Base-by-base conservation (phyloP, 2,888 invertebrate species). In the Liodrosophila aerea region DNA sequence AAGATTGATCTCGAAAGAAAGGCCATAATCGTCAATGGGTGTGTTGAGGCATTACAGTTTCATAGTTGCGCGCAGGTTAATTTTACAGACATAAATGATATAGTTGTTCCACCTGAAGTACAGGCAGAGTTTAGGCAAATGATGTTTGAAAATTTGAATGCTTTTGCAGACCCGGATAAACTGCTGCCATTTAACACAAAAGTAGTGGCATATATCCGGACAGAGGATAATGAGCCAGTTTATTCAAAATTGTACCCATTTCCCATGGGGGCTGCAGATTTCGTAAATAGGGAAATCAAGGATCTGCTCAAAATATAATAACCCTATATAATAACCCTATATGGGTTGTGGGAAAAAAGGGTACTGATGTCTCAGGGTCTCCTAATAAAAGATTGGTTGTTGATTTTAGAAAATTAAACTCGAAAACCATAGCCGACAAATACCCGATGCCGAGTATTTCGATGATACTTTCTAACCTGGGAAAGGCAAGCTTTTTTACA, bases 241-340 rank as follows among this genome's bases (percentile, higher is more conserved):
- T 47, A 53, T 8, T 60, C 29, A 0, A 60, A 43, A 30, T 15
- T 44, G 7, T 60, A 60, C 7, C 59, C 47, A 7, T 36, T 43
- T 4, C 40, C 37, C 11, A 50, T 45, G 40, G 44, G 54, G 5
- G 49, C 40, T 12, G 27, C 49, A 1, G 49, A 56, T 3, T 61
- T 61, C 9, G 45, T 41, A 18, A 54, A 45, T 12, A 11, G 45
- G n/a, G 41, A 46, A 11, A 34, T 59, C 8, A 29, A 59, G 37
- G 13, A 41, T 13, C 41, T 46, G 36, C 34, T 52, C 3, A 12
- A 18, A 1, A 33, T 2, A 41, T 41, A 7, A 50, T 33, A 13
- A 47, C 54, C 1, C 41, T 27, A 1, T 47, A 54, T 9, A 56
- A 41, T 4, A 54, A 49, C 18, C 56, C 40, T 4, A 11, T 47